These are phyloP conservation scores for Pemphredon lugubris DNA, from an alignment of 2,888 invertebrate genomes.

Conservation along the genomic window DNA sequence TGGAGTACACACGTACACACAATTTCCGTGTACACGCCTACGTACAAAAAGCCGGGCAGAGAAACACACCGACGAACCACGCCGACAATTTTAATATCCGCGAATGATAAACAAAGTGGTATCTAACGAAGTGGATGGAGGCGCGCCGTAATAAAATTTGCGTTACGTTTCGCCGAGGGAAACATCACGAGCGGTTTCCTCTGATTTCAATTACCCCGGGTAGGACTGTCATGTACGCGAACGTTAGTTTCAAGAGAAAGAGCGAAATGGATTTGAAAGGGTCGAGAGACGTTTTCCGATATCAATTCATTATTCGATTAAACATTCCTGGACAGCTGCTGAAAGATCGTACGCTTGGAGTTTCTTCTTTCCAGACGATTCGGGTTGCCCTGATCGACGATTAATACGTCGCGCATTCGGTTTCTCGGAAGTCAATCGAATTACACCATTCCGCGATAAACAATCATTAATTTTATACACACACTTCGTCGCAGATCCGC, in stretches of 20 bases:
- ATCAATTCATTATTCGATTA: conserved; percentile 34
- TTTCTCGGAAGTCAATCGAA: no score
- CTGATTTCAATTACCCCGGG: conserved; percentile 71
- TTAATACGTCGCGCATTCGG: no score
- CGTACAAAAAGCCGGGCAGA: neutral
- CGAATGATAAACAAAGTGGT: conserved; percentile 76
- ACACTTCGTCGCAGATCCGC: no score
- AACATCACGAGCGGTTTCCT: conserved; percentile 71
- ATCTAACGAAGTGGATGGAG: conserved; percentile 76
- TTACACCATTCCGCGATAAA: no score
- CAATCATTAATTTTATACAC: no score
- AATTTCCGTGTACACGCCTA: neutral
- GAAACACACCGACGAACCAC: conserved; percentile 13
- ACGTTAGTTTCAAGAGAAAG: neutral
- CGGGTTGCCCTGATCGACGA: no score
- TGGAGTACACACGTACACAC: no score
- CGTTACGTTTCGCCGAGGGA: conserved; percentile 61
- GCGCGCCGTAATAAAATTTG: conserved; percentile 73
- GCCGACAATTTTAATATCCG: conserved; percentile 73
- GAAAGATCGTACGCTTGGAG: no score
- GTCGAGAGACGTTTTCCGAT: conserved; percentile 36
- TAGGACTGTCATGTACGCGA: conserved; percentile 11
- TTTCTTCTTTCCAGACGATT: no score
- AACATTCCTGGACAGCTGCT: neutral
- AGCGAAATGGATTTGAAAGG: conserved; percentile 17